Conservation (phyloP, 2,113 vertebrate species). For the Micronycteris hirsuta region DNA sequence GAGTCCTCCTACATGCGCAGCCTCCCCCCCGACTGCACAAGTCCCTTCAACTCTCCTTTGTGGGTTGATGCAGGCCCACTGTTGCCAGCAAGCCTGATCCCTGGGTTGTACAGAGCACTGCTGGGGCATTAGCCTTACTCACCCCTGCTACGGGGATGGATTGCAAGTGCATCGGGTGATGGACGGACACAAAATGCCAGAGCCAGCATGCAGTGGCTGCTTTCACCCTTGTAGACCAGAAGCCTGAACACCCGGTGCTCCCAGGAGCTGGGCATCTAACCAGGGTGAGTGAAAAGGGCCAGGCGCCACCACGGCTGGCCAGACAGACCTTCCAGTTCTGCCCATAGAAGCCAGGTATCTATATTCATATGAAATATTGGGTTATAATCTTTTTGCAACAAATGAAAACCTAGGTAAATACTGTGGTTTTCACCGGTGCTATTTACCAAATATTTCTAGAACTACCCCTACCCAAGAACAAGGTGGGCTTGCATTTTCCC, state of each 20-base stretch:
- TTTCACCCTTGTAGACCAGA: neutral
- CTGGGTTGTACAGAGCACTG: neutral
- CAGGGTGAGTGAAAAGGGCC: neutral
- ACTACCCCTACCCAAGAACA: neutral
- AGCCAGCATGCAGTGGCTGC: neutral
- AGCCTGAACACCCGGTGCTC: neutral
- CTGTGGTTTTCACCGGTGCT: neutral
- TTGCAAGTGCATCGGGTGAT: neutral
- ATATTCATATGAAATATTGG: neutral
- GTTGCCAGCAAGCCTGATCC: neutral
- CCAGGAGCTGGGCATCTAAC: neutral
- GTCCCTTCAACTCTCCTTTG: neutral
- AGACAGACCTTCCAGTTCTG: neutral
- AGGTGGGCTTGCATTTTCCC: neutral
- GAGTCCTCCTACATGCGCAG: rapidly evolving
- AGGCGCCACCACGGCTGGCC: neutral
- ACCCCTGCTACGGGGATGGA: neutral
- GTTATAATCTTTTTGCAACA: neutral
- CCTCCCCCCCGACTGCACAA: neutral
- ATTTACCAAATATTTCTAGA: neutral
- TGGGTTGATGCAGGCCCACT: neutral
- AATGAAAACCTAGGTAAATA: neutral
- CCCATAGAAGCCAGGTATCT: neutral
- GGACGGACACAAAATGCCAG: neutral
- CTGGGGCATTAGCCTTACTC: neutral